phyloP scores from a whole-genome alignment of 2,797 vertebrate genomes.

The Podargus strigoides region DNA sequence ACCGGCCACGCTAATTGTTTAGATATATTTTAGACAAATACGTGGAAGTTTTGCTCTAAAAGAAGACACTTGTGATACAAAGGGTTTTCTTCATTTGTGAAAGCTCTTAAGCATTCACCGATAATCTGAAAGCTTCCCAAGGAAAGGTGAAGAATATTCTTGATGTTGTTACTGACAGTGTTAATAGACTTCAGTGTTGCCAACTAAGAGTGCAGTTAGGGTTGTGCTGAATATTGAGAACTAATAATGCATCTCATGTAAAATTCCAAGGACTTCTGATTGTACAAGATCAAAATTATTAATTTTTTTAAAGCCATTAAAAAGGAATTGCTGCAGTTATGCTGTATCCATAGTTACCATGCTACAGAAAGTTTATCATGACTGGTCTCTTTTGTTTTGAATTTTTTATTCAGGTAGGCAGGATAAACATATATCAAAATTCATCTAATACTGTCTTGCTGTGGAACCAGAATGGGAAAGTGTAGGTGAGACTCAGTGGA shows the following conservation, averaged over 20 bases:
- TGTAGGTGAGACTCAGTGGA: rapidly evolving
- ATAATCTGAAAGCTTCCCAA: neutral
- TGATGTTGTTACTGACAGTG: neutral
- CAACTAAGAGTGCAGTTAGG: neutral
- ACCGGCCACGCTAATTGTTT: neutral
- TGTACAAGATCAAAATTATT: neutral
- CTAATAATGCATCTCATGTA: neutral
- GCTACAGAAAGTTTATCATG: neutral
- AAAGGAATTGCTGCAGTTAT: neutral
- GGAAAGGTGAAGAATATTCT: neutral
- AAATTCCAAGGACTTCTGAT: neutral
- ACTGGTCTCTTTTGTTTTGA: neutral
- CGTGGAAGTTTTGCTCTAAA: neutral
- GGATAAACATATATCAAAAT: neutral
- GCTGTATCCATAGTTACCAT: neutral
- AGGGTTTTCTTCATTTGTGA: neutral
- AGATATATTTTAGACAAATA: neutral
- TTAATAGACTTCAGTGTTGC: neutral
- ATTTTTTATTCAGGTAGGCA: neutral
- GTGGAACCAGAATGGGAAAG: neutral
- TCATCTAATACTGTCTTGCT: neutral
- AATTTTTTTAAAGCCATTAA: neutral
- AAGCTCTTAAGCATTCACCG: neutral
- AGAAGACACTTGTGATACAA: neutral
- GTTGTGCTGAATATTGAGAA: neutral